Conservation (phyloP, 2,888 invertebrate genomes). For the Steromphala cineraria region DNA sequence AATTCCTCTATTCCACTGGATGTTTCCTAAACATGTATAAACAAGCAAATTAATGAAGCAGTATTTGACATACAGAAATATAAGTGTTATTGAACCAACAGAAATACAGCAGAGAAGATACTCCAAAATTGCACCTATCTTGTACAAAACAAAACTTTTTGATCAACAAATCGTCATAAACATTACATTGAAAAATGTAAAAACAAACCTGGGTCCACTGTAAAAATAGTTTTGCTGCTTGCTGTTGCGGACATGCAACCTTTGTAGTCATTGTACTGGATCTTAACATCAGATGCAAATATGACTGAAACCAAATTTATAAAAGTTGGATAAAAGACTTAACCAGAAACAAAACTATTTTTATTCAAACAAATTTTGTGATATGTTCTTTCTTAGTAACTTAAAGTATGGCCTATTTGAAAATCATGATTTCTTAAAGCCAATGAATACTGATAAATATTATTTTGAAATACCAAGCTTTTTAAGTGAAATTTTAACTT, state of each 20-base stretch:
- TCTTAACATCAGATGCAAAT: constrained; percentile 70
- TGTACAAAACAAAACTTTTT: too few relatives aligned
- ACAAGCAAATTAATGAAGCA: not conserved
- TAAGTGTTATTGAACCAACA: too few relatives aligned
- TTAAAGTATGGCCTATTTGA: too few relatives aligned
- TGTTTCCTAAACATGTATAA: not conserved
- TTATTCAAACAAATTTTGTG: too few relatives aligned
- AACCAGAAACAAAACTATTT: too few relatives aligned
- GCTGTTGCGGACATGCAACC: constrained; percentile 70
- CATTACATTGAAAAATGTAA: not conserved
- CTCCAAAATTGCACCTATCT: not conserved
- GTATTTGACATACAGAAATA: too few relatives aligned
- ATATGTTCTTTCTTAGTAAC: too few relatives aligned
- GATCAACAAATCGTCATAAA: not conserved
- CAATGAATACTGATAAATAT: too few relatives aligned
- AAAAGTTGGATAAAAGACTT: not conserved
- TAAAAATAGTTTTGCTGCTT: constrained; percentile 70
- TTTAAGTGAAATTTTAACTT: not conserved
- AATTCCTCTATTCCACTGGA: too few relatives aligned
- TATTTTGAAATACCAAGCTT: too few relatives aligned
- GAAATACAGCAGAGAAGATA: too few relatives aligned
- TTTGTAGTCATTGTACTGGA: constrained; percentile 67
- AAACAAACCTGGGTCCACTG: constrained; percentile 68
- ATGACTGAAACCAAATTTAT: constrained; percentile 59
- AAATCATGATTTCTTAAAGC: not conserved